Evolutionary conservation across 2,797 vertebrate species (phyloP).

Genomic region (Alca torda): DNA sequence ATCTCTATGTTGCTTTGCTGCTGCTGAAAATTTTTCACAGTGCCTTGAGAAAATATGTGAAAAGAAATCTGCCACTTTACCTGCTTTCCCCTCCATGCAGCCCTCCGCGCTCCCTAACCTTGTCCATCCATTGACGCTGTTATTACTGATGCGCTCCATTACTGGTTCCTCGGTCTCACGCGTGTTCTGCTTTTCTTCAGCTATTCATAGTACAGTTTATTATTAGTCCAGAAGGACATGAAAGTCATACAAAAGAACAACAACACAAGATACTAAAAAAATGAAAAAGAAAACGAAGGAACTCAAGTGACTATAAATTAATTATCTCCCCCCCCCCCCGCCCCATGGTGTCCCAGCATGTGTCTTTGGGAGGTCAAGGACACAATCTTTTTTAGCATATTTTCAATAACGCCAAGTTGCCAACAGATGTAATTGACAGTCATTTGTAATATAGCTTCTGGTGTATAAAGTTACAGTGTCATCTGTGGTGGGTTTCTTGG

Average conservation of each 20-base stretch:
- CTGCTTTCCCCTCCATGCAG: neutral
- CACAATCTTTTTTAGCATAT: neutral
- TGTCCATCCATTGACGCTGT: neutral
- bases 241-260: neutral
- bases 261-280: neutral
- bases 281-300: neutral
- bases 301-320: neutral
- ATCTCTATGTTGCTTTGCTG: neutral
- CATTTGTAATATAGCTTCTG: neutral
- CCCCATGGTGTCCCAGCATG: neutral
- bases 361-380: neutral
- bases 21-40: neutral
- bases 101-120: neutral
- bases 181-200: slow-evolving; percentile 5
- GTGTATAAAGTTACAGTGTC: neutral
- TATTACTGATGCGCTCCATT: neutral
- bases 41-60: neutral
- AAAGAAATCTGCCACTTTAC: neutral
- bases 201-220: neutral
- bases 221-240: neutral
- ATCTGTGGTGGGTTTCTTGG: neutral
- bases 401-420: neutral
- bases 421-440: neutral
- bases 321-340: neutral
- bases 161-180: neutral